phyloP scores from a whole-genome alignment of 2,888 invertebrate species.

The Polylopha cassiicola region DNA sequence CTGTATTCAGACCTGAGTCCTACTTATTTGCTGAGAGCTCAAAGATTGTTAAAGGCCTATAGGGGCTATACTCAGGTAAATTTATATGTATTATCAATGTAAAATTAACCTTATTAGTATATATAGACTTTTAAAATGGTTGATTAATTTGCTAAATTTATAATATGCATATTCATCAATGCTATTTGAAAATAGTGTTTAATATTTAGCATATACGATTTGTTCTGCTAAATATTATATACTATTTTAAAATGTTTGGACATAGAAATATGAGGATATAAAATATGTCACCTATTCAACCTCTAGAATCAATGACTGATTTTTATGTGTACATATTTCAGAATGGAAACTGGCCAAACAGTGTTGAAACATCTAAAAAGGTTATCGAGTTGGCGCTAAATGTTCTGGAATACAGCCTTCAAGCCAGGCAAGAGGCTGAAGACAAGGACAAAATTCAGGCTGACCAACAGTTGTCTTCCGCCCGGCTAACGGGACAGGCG shows the following conservation, averaged over 20 bases:
- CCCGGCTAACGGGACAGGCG: constrained; percentile 75
- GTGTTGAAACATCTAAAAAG: constrained; percentile 76
- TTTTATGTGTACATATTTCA: constrained; percentile 33
- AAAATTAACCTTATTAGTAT: no score
- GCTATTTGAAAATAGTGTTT: no score
- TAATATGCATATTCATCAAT: no score
- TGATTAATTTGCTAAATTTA: no score
- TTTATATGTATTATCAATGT: constrained; percentile 6
- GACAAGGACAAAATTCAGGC: constrained; percentile 71
- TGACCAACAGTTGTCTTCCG: constrained; percentile 77
- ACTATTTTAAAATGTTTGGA: no score
- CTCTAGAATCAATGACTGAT: no score
- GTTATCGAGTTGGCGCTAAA: constrained; percentile 79
- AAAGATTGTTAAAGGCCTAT: constrained; percentile 87
- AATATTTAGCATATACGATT: no score
- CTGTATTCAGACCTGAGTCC: constrained; percentile 85
- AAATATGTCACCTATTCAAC: no score
- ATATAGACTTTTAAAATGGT: no score
- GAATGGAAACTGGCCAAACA: constrained; percentile 75
- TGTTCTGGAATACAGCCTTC: constrained; percentile 77
- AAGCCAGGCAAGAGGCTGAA: constrained; percentile 65
- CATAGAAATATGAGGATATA: no score
- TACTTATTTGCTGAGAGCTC: constrained; percentile 77
- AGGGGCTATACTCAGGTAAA: constrained; percentile 81
- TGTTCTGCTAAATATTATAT: no score